These are phyloP conservation scores for Bilobella aurantiaca DNA, from an alignment of 1,140 invertebrate species.

Conservation along the genomic window DNA sequence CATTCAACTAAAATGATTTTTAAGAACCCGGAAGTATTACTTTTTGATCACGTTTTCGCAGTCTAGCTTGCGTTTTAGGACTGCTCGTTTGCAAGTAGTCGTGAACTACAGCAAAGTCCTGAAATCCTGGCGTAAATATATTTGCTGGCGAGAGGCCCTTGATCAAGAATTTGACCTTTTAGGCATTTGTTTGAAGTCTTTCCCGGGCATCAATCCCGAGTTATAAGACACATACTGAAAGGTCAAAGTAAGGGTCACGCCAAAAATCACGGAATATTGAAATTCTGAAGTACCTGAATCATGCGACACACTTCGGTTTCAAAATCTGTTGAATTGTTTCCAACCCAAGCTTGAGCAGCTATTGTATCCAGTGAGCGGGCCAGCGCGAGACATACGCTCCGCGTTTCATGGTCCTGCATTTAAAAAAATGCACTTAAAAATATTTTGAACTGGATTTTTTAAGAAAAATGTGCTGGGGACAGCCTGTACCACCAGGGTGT, in stretches of 20 bases:
- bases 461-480: too few species aligned
- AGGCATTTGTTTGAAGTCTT: slow-evolving; percentile 73
- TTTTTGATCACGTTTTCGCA: slow-evolving; percentile 90
- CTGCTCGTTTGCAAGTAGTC: slow-evolving; percentile 87
- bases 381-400: slow-evolving; percentile 75
- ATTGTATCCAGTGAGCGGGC: slow-evolving; percentile 78
- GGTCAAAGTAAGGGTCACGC: too few species aligned
- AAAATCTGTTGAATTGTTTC: slow-evolving; percentile 94
- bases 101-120: slow-evolving; percentile 95
- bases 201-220: slow-evolving; percentile 90
- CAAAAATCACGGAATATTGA: too few species aligned
- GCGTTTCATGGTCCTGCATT: slow-evolving; percentile 74
- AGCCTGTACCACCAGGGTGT: slow-evolving; percentile 66
- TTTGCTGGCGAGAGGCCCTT: slow-evolving; percentile 58
- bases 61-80: slow-evolving; percentile 77
- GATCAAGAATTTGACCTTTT: slow-evolving; percentile 89
- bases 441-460: too few species aligned
- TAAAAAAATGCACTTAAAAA: too few species aligned
- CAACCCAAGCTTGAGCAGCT: slow-evolving; percentile 89
- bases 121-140: slow-evolving; percentile 75
- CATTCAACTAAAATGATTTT: neutral
- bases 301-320: slow-evolving; percentile 90
- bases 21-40: too few species aligned
- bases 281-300: slow-evolving; percentile 68
- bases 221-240: slow-evolving; percentile 56